Conservation (phyloP, 2,888 invertebrate species). For the Polymixis flavicincta region DNA sequence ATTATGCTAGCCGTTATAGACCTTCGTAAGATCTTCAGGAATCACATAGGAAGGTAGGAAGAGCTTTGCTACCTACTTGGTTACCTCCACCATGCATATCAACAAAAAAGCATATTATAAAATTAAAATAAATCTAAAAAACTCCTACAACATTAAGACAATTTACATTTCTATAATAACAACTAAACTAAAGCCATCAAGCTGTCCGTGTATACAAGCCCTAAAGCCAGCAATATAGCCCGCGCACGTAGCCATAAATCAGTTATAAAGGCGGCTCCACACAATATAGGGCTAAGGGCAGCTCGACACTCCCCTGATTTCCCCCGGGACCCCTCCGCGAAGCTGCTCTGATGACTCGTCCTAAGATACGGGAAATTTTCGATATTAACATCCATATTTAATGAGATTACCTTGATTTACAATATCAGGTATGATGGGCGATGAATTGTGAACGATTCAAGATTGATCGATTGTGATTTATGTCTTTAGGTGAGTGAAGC, state of each 20-base stretch:
- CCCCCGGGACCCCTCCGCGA: slow-evolving; percentile 61
- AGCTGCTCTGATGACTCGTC: slow-evolving; percentile 51
- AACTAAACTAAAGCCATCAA: slow-evolving; percentile 4
- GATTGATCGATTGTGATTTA: slow-evolving; percentile 26
- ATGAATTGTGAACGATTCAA: slow-evolving; percentile 27
- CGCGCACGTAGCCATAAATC: slow-evolving; percentile 58
- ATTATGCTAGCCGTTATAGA: neutral
- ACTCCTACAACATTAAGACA: neutral
- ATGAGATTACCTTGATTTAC: slow-evolving; percentile 56
- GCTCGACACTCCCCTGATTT: slow-evolving; percentile 66
- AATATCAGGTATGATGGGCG: slow-evolving; percentile 21
- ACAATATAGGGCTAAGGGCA: slow-evolving; percentile 56
- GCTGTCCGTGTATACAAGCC: slow-evolving; percentile 14
- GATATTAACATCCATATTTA: slow-evolving; percentile 64
- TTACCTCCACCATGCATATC: neutral
- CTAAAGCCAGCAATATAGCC: slow-evolving; percentile 28
- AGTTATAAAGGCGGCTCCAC: slow-evolving; percentile 56
- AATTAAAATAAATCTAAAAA: too few relatives aligned
- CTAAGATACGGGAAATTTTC: slow-evolving; percentile 60
- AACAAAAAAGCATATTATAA: too few relatives aligned
- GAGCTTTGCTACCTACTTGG: neutral
- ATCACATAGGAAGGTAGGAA: neutral
- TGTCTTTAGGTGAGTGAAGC: slow-evolving; percentile 5
- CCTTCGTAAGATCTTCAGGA: neutral
- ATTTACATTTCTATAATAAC: slow-evolving; percentile 3